These are phyloP conservation scores for Hepsetus odoe DNA, from an alignment of 2,113 vertebrate species.

Conservation along the genomic window DNA sequence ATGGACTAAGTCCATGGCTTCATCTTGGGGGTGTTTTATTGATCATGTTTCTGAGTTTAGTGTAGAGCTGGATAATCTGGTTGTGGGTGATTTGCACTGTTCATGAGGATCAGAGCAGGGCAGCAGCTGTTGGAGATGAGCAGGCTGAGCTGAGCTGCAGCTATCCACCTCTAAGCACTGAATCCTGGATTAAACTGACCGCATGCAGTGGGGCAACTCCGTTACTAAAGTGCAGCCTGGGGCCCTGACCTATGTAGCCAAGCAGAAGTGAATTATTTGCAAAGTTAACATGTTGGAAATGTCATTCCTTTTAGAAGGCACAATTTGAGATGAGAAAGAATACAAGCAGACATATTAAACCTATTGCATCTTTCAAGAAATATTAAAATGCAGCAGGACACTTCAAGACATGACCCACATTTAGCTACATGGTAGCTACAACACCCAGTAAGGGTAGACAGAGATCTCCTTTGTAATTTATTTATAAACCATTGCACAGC, in stretches of 20 bases:
- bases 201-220: constrained; percentile 42
- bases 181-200: constrained; percentile 72
- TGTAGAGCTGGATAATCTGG: constrained; percentile 64
- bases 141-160: constrained; percentile 61
- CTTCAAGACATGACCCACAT: neutral
- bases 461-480: constrained; percentile 4
- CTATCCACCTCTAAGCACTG: constrained; percentile 60
- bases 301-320: neutral
- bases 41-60: constrained; percentile 29
- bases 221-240: neutral
- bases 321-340: neutral
- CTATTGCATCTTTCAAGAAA: neutral
- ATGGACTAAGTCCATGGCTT: neutral
- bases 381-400: neutral
- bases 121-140: constrained; percentile 70
- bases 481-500: constrained; percentile 19
- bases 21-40: constrained; percentile 46
- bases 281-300: neutral
- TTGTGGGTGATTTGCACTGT: constrained; percentile 72
- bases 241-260: constrained; percentile 17
- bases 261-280: neutral
- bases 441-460: neutral
- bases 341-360: neutral
- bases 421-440: constrained; percentile 12
- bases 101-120: constrained; percentile 68